Base-by-base conservation (phyloP, 2,888 invertebrate species). In the Lomographa bimaculata region DNA sequence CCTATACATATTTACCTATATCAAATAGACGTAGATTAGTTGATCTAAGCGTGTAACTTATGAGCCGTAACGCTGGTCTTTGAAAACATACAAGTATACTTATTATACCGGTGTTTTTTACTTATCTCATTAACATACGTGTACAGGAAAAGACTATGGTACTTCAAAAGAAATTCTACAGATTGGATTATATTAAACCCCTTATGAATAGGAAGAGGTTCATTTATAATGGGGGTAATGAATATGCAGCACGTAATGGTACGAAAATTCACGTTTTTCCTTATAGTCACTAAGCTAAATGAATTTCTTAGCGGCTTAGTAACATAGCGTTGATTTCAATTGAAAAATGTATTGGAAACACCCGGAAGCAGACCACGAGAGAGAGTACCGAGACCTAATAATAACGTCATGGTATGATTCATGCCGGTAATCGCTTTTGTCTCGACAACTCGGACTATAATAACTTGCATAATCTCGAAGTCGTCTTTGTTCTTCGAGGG, bases 11-110 rank as follows among this genome's bases (percentile, higher is more conserved):
- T n/a, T n/a, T n/a, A n/a, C n/a, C n/a, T n/a, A n/a, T n/a, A n/a
- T n/a, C n/a, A n/a, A n/a, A n/a, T n/a, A n/a, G n/a, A n/a, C n/a
- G n/a, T n/a, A n/a, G n/a, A n/a, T n/a, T n/a, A n/a, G n/a, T n/a
- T n/a, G n/a, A n/a, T 14, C 46, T 54, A 55, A 52, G 70, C 72
- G 68, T 69, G 73, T 56, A 59, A 50, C 64, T 60, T 56, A 69
- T 72, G 75, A 77, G 72, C 66, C 74, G 62, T 64, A 59, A 71
- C 77, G 64, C 44, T 60, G 59, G 57, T 60, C 44, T 60, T 73
- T 63, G 64, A 61, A 69, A 64, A 65, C 64, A 56, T 62, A 63
- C n/a, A n/a, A n/a, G n/a, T n/a, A n/a, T n/a, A n/a, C n/a, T n/a
- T n/a, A n/a, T n/a, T 64, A 57, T 14, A 14, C 14, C 14, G 56